phyloP scores from a whole-genome alignment of 1,140 invertebrate genomes.

The Drosophila guanche region DNA sequence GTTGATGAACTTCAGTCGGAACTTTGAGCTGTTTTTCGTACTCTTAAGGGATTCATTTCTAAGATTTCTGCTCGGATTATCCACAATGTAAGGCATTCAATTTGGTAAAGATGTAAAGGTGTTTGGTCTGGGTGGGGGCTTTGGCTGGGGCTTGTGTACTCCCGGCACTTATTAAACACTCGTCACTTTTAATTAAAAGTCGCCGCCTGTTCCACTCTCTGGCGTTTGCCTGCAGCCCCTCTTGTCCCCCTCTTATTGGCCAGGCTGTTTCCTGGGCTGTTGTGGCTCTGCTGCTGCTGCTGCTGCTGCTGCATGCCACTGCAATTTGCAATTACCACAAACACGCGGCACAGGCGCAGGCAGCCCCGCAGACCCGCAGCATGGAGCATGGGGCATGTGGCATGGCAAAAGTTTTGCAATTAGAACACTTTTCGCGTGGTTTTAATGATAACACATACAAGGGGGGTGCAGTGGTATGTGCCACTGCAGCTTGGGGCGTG shows the following conservation, averaged over 20 bases:
- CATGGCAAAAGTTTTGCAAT: conserved; percentile 77
- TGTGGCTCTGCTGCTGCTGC: conserved; percentile 1
- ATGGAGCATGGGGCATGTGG: conserved; percentile 6
- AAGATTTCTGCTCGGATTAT: no score
- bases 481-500: conserved; percentile 42
- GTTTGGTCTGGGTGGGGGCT: conserved; percentile 3
- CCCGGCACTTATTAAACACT: conserved; percentile 78
- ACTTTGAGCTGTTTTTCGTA: no score
- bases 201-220: conserved; percentile 37
- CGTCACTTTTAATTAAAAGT: conserved; percentile 83
- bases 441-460: conserved; percentile 65
- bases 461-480: conserved; percentile 12
- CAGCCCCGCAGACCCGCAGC: conserved; percentile 10
- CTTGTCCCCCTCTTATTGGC: conserved; percentile 22
- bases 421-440: conserved; percentile 77
- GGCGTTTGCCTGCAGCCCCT: no score
- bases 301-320: conserved; percentile 63
- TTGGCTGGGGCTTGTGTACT: conserved; percentile 10
- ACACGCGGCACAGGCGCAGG: conserved; percentile 55
- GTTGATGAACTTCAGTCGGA: no score
- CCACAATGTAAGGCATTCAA: no score
- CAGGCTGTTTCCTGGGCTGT: conserved; percentile 20
- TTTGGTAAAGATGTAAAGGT: neutral
- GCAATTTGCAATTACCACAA: conserved; percentile 80
- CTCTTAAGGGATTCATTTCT: no score